Evolutionary conservation across 2,797 vertebrate species (phyloP).

Genomic region (Enteromius anoplus): DNA sequence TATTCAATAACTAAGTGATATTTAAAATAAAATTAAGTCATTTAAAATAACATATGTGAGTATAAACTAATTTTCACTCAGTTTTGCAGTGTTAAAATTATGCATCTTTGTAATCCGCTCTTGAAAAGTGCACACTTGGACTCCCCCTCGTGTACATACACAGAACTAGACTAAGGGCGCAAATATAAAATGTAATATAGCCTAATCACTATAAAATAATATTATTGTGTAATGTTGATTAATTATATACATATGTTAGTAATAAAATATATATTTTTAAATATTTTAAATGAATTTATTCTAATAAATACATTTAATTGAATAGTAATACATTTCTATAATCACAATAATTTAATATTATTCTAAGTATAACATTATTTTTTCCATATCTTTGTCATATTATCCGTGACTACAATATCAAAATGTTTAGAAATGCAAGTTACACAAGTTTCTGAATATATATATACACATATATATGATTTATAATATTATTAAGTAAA

Average conservation of each 20-base stretch:
- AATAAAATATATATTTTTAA: not conserved
- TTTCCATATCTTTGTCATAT: not conserved
- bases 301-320: not conserved
- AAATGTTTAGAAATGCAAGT: not conserved
- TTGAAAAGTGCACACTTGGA: not conserved
- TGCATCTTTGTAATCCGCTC: not conserved
- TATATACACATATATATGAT: not conserved
- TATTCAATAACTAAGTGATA: not conserved
- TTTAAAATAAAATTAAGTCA: not conserved
- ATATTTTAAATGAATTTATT: not conserved
- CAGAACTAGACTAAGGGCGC: slow-evolving; percentile 13
- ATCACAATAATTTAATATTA: not conserved
- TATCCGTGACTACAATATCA: not conserved
- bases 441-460: not conserved
- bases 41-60: not conserved
- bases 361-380: not conserved
- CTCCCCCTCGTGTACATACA: slow-evolving; percentile 31
- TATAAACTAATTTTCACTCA: not conserved
- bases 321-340: not conserved
- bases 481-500: not conserved
- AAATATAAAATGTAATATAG: not conserved
- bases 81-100: not conserved
- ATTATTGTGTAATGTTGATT: not conserved
- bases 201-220: no score
- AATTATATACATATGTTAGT: not conserved